Conservation (phyloP, 2,888 invertebrate genomes). For the Slavum lentiscoides region DNA sequence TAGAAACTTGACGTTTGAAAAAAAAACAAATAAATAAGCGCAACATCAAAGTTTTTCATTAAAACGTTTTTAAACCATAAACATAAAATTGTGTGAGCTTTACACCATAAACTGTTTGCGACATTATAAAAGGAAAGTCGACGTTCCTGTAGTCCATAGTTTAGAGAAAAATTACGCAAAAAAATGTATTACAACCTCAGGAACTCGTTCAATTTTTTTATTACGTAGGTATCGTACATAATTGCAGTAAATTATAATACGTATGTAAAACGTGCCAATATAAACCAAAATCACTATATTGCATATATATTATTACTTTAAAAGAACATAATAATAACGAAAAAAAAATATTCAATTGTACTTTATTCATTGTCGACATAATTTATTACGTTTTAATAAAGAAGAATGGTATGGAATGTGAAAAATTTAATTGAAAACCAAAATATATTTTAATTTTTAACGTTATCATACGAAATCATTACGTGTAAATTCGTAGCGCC, state of each 20-base stretch:
- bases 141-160: not conserved
- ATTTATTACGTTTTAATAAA: not conserved
- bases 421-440: not conserved
- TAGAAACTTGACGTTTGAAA: not conserved
- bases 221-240: not conserved
- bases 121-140: not conserved
- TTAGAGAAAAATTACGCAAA: not conserved
- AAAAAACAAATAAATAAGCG: not conserved
- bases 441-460: not conserved
- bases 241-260: not conserved
- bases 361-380: not conserved
- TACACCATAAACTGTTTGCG: slow-evolving; percentile 1
- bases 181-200: slow-evolving; percentile 3
- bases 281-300: not conserved
- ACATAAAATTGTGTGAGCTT: not conserved
- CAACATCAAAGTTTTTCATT: slow-evolving; percentile 21
- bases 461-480: not conserved
- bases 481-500: not conserved
- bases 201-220: not conserved
- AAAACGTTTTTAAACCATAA: slow-evolving; percentile 4
- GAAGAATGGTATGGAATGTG: not conserved
- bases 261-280: too few relatives aligned
- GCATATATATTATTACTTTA: not conserved
- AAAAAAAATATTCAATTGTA: not conserved
- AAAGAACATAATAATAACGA: not conserved